Percentiles rank a stretch among this genome's conserved stretches.
Evolutionary conservation across 2,888 invertebrate genomes (phyloP).

Genomic region (Cephus pygmeus): DNA sequence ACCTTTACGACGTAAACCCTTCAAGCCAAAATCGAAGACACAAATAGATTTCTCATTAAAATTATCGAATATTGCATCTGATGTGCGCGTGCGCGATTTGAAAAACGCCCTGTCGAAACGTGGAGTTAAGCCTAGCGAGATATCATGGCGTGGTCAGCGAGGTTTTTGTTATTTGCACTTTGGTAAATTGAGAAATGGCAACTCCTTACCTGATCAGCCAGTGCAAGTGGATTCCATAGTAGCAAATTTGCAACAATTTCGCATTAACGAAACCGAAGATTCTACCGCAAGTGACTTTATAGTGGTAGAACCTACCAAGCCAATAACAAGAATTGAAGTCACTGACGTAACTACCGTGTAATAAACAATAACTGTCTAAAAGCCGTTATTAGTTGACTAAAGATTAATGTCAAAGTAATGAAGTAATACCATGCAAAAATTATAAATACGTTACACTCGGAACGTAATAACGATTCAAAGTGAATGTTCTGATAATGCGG

Average conservation of each 20-base stretch:
- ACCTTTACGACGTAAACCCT: constrained; percentile 46
- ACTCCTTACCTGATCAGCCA: constrained; percentile 47
- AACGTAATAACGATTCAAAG: background rate
- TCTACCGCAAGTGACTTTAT: constrained; percentile 43
- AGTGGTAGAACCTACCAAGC: constrained; percentile 67
- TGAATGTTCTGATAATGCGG: background rate
- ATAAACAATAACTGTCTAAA: constrained; percentile 2
- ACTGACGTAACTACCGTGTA: constrained; percentile 68
- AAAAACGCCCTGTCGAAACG: constrained; percentile 79
- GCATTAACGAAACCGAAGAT: constrained; percentile 51
- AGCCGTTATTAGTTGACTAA: background rate
- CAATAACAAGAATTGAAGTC: constrained; percentile 68
- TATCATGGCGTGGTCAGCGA: constrained; percentile 74
- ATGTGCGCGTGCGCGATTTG: constrained; percentile 79
- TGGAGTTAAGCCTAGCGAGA: constrained; percentile 80
- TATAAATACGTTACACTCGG: background rate
- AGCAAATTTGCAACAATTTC: constrained; percentile 66
- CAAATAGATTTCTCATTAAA: constrained; percentile 71
- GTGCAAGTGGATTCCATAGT: constrained; percentile 67
- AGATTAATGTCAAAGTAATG: background rate
- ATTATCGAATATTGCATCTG: constrained; percentile 79
- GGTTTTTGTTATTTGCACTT: constrained; percentile 82
- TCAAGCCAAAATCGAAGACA: constrained; percentile 53
- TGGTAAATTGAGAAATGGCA: constrained; percentile 69
- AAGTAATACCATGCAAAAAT: constrained; percentile 1